Conservation (phyloP, 37 sponge, comb jelly and placozoan genomes). For the Cladorhizidae sp. region DNA sequence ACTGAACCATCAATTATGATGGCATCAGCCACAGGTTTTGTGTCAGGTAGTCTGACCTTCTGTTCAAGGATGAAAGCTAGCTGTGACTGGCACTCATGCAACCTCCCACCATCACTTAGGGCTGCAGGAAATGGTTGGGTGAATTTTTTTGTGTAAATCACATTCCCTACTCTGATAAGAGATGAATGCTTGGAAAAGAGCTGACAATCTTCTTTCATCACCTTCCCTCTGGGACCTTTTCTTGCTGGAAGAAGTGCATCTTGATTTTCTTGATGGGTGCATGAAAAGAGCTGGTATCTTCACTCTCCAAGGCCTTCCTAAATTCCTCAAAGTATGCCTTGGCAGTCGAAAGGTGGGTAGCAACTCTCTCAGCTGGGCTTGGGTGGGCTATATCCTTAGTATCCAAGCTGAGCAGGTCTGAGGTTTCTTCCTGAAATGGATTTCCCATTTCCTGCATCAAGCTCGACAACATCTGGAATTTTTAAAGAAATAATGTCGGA, state of each 20-base stretch:
- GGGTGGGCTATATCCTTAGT: conserved; percentile 44
- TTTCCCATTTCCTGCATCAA: conserved; percentile 27
- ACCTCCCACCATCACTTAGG: neutral
- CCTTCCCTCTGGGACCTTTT: neutral
- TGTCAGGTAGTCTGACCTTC: neutral
- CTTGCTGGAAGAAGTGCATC: conserved; percentile 57
- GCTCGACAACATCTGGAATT: neutral
- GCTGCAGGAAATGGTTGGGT: neutral
- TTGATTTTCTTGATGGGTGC: conserved; percentile 92
- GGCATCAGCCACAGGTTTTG: neutral
- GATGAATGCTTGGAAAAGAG: neutral
- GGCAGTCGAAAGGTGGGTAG: too few species aligned
- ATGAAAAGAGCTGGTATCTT: too few species aligned
- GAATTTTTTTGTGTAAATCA: neutral
- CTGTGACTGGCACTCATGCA: neutral
- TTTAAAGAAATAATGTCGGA: too few species aligned
- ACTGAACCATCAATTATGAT: neutral
- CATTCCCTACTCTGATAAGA: neutral
- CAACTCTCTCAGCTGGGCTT: too few species aligned
- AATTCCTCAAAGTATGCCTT: too few species aligned
- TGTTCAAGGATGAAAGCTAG: neutral
- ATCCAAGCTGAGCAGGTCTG: conserved; percentile 31
- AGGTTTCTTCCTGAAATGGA: conserved; percentile 42
- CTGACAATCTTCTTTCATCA: neutral
- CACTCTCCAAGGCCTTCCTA: too few species aligned